These are phyloP conservation scores for Stegodyphus dumicola DNA, from an alignment of 1,140 invertebrate species.

Conservation along the genomic window DNA sequence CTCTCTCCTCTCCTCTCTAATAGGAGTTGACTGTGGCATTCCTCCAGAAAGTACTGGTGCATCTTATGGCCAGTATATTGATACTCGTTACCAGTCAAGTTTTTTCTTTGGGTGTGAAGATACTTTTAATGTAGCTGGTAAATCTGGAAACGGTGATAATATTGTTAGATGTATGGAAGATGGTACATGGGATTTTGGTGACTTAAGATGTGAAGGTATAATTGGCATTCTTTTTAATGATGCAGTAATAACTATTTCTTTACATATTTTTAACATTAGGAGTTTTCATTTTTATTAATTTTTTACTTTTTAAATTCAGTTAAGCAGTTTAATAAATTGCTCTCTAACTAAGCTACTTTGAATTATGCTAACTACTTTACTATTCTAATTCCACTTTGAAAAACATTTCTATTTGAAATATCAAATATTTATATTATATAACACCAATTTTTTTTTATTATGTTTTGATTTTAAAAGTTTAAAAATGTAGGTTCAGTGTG, in stretches of 20 bases:
- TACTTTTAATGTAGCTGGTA: conserved; percentile 92
- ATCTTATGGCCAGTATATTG: conserved; percentile 84
- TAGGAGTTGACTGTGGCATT: conserved; percentile 82
- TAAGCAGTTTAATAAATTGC: too few species aligned
- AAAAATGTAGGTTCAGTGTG: too few species aligned
- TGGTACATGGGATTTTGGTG: conserved; percentile 96
- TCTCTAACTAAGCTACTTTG: too few species aligned
- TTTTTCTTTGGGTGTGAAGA: conserved; percentile 97
- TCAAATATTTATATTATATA: too few species aligned
- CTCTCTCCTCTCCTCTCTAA: background rate
- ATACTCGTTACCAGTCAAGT: conserved; percentile 89
- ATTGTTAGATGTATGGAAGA: conserved; percentile 91
- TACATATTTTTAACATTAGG: background rate
- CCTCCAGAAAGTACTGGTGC: conserved; percentile 91
- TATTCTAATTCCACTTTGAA: too few species aligned
- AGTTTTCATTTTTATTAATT: background rate
- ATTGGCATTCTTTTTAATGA: background rate
- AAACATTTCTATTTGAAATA: too few species aligned
- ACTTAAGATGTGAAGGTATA: conserved; percentile 88
- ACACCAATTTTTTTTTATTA: too few species aligned
- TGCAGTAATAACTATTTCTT: background rate
- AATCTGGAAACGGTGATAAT: conserved; percentile 90
- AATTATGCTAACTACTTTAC: too few species aligned
- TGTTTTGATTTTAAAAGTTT: too few species aligned
- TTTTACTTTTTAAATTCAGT: too few species aligned